These are phyloP conservation scores for Oriolus oriolus DNA, from an alignment of 2,113 vertebrate species.

Conservation along the genomic window DNA sequence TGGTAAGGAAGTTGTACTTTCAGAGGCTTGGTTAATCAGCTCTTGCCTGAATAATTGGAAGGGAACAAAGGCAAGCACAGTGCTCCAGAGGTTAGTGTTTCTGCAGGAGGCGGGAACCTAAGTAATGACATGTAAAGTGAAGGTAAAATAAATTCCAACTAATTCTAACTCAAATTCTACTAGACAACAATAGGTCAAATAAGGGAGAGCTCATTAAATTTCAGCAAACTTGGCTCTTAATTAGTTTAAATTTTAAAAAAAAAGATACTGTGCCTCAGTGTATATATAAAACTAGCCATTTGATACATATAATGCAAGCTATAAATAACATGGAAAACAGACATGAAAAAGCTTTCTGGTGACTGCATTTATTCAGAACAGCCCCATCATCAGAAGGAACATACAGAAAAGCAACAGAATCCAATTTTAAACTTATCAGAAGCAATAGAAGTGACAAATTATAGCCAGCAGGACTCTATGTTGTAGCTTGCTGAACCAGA, in stretches of 20 bases:
- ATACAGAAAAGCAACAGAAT: background rate
- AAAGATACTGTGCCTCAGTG: background rate
- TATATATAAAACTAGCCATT: background rate
- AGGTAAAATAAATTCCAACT: background rate
- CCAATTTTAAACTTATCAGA: background rate
- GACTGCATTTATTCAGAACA: background rate
- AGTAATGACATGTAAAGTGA: background rate
- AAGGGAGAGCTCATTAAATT: conserved; percentile 12
- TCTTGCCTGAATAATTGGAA: background rate
- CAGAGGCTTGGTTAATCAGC: background rate
- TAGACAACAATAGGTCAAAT: background rate
- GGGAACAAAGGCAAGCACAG: background rate
- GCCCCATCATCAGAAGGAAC: background rate
- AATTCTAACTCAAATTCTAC: background rate
- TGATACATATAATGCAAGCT: background rate
- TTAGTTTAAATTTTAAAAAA: background rate
- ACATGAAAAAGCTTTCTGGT: background rate
- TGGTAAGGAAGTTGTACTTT: background rate
- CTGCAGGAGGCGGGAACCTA: background rate
- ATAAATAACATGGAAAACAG: background rate
- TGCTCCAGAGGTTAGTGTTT: background rate
- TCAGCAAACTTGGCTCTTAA: background rate
- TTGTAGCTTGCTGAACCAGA: background rate
- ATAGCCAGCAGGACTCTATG: background rate
- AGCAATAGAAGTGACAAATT: conserved; percentile 1